phyloP scores from a whole-genome alignment of 2,797 vertebrate species.

The Simalia tracyae region DNA sequence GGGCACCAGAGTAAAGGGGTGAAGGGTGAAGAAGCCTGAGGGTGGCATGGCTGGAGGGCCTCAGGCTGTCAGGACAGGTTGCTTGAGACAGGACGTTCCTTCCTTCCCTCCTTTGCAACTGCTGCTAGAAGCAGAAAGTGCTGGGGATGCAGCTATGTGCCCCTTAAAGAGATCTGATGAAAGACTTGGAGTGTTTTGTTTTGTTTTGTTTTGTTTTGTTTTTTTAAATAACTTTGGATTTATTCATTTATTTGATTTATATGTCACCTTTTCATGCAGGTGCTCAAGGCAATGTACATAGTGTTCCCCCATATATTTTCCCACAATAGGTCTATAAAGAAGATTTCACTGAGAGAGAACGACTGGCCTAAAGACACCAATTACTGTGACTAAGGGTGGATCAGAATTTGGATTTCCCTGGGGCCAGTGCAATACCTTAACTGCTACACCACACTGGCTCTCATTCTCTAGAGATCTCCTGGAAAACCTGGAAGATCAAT shows the following conservation, averaged over 20 bases:
- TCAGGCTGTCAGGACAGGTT: not conserved
- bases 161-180: not conserved
- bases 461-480: not conserved
- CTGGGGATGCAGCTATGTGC: not conserved
- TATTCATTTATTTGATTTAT: not conserved
- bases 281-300: not conserved
- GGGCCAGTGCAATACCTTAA: not conserved
- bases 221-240: not conserved
- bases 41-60: no score
- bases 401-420: not conserved
- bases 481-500: not conserved
- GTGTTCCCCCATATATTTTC: not conserved
- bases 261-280: not conserved
- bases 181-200: not conserved
- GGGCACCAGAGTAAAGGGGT: not conserved
- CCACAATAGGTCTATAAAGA: not conserved
- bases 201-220: no score
- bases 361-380: not conserved
- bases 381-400: not conserved
- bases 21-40: not conserved
- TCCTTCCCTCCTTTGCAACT: not conserved
- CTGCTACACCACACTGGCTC: not conserved
- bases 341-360: not conserved
- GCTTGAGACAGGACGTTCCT: not conserved
- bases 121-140: not conserved